Evolutionary conservation across 2,113 vertebrate species (phyloP).

Genomic region (Xiphophorus hellerii): DNA sequence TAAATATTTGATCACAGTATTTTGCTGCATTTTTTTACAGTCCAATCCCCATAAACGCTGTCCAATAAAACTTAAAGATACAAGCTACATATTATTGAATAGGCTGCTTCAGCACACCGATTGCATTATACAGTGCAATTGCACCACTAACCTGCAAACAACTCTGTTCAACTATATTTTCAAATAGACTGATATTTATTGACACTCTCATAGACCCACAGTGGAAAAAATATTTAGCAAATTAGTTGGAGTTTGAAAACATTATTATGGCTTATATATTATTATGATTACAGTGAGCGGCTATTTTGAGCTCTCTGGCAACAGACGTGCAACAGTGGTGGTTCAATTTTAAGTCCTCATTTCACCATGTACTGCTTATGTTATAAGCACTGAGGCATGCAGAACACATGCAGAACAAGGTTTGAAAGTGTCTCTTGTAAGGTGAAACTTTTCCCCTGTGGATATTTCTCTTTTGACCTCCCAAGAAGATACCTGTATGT

Average conservation of each 20-base stretch:
- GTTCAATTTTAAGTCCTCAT: neutral
- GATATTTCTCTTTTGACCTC: slow-evolving; percentile 35
- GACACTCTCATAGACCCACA: neutral
- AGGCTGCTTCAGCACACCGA: too few relatives aligned
- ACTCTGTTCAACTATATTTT: too few relatives aligned
- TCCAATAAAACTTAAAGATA: too few relatives aligned
- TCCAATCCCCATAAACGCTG: too few relatives aligned
- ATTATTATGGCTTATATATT: neutral
- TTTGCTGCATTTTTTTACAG: too few relatives aligned
- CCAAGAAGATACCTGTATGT: slow-evolving; percentile 49
- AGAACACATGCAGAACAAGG: neutral
- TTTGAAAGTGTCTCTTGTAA: neutral
- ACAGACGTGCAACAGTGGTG: neutral
- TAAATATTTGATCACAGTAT: too few relatives aligned
- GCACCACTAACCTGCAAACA: too few relatives aligned
- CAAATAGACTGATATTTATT: neutral
- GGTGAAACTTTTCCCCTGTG: slow-evolving; percentile 4
- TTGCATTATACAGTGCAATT: too few relatives aligned
- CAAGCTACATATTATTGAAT: too few relatives aligned
- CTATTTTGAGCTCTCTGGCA: neutral
- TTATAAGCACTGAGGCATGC: neutral
- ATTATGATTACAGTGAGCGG: neutral
- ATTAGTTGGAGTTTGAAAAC: neutral
- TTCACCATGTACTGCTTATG: neutral
- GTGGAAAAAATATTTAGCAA: neutral